Evolutionary conservation across 2,888 invertebrate species (phyloP), one percentile per base, ranked within the genome.

Genomic region (Tinea semifulvella): DNA sequence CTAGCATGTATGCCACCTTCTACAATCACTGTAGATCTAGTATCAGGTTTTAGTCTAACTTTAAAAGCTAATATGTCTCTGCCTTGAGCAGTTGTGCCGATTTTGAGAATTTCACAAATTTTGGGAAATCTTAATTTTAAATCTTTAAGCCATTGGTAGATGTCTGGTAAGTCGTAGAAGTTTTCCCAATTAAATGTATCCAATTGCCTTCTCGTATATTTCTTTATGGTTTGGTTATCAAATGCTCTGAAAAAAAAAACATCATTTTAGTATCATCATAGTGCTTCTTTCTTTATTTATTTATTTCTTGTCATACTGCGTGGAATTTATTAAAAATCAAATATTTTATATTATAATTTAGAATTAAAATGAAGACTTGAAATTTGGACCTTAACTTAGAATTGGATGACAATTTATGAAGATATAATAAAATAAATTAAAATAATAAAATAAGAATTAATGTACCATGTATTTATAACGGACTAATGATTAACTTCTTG

Each of bases 1-100:
- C 92, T 80, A 0, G 89, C 88, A 56, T 90, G 90, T 48, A 89
- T 88, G 3, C 84, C 84, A 13, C 76, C 84, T 62, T 87, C 87
- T 7, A 87, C 53, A 14, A 87, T 80, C 3, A 84, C 67, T 22
- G 57, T 83, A 6, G 75, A 77, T 48, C 79, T 85, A 1, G 52
- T 43, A 2, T 48, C 48, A 2, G 48, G 44, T 25, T 47, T 53
- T 11, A 42, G 20, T 22, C 36, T 17, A 28, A 42, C 54, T 14
- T 43, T 52, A 2, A 73, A 10, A 3, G 63, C 68, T 44, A 68
- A 47, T 8, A 82, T 73, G 1, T 65, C 55, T 27, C 79, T 61
- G 0, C 66, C 62, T 52, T 83, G 73, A 44, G 55, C 52, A 0
- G 81, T 69, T 8, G 50, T 60, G 0, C 85, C 85, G 2, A 72